Evolutionary conservation across 2,113 vertebrate species (phyloP).

Genomic region (Gnathonemus echidnorhynchus): DNA sequence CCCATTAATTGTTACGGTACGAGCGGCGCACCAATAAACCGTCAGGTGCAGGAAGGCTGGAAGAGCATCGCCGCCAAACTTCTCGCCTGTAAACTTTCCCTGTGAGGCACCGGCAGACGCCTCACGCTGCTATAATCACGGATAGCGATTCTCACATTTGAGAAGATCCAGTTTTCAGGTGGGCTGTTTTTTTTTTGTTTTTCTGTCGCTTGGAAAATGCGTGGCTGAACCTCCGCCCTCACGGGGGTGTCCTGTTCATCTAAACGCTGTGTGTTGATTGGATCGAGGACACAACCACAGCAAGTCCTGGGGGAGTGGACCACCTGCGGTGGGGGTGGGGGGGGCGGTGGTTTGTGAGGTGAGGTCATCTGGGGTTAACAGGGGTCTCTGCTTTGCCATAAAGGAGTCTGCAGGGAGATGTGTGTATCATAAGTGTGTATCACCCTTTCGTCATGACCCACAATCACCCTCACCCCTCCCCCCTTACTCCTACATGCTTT

Average conservation of each 20-base stretch:
- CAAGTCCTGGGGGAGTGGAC: not conserved
- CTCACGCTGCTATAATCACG: not conserved
- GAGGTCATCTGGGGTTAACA: not conserved
- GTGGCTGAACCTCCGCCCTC: not conserved
- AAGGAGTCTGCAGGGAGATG: not conserved
- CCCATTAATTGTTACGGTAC: slow-evolving; percentile 49
- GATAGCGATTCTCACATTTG: not conserved
- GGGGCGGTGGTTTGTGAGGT: not conserved
- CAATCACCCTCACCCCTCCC: too few species aligned
- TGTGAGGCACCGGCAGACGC: slow-evolving; percentile 24
- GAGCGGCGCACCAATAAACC: slow-evolving; percentile 41
- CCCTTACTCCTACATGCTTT: not conserved
- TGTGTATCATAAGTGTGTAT: not conserved
- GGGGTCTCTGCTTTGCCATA: not conserved
- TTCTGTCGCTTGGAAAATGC: not conserved
- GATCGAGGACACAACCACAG: not conserved
- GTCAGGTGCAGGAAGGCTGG: slow-evolving; percentile 46
- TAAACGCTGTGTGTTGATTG: not conserved
- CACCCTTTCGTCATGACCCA: not conserved
- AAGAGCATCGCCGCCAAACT: slow-evolving; percentile 31
- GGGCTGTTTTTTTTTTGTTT: not conserved
- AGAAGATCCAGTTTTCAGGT: not conserved
- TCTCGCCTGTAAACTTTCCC: slow-evolving; percentile 41
- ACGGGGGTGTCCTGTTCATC: not conserved
- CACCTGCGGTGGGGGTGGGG: not conserved